Base-by-base conservation (phyloP, 1,140 invertebrate species). In the Fopius arisanus region DNA sequence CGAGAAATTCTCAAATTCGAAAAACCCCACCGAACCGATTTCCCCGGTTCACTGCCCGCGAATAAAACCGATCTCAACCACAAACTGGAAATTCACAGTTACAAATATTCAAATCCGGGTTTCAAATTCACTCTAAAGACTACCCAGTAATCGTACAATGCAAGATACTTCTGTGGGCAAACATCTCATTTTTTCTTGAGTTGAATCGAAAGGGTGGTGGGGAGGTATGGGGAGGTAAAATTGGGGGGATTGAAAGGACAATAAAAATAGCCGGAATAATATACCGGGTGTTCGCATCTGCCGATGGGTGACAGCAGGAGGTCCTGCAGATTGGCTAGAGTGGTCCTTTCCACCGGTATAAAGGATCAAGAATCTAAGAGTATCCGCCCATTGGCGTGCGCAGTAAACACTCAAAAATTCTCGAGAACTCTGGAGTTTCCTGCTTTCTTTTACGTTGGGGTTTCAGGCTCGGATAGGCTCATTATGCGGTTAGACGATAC, bases 91-190 rank as follows among this genome's bases (percentile, higher is more conserved):
- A 66, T 54, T 51, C 51, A 71, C 37, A 63, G n/a, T 41, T 37
- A 26, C 51, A 37, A 37, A 71, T 59, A 10, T 59, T 7, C 19
- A 26, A 23, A 5, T 26, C 10, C 23, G 16, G 23, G 14, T 59
- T 59, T 26, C 23, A 59, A 59, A 16, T 48, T 48, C 33, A 77
- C 81, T 80, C 70, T 78, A 78, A 1, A 37, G 81, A 80, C 75
- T 81, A 77, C 79, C 81, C 76, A 31, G 62, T 59, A 48, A 68
- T 69, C 65, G 7, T 14, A 78, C 70, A 83, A 83, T 82, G 84
- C 84, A 83, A 83, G 82, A 86, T 83, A 86, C 85, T 87, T 85
- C 79, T 88, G 85, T 84, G 86, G 86, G 82, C 80, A 88, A 88
- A 87, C 84, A 86, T 76, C 65, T 66, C 12, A 48, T 67, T 48